Evolutionary conservation across 92 coral and sea anemone species (phyloP).

Genomic region (Porites cylindrica): DNA sequence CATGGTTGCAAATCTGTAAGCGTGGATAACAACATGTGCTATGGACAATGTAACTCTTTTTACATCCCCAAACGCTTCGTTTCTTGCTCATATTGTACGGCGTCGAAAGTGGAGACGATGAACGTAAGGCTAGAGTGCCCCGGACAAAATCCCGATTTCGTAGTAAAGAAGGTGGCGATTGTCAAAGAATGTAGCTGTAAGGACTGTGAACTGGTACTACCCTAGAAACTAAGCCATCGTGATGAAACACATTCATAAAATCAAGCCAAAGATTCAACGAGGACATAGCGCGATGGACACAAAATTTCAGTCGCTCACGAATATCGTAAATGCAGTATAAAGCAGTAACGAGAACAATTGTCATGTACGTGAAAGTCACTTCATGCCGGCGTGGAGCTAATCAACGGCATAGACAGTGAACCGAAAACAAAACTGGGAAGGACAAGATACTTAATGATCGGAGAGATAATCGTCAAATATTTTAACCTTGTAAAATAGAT

Average conservation of each 20-base stretch:
- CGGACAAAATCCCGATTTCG: constrained; percentile 46
- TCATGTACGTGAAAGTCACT: not conserved
- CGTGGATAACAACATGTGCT: constrained; percentile 72
- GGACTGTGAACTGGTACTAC: constrained; percentile 39
- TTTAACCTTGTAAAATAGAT: constrained; percentile 12
- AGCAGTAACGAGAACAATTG: not conserved
- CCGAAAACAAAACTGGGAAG: not conserved
- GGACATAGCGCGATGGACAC: not conserved
- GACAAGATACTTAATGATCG: too few relatives aligned
- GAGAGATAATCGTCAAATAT: not conserved
- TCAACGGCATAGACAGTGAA: too few relatives aligned
- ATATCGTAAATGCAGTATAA: not conserved
- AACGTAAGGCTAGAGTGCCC: constrained; percentile 71
- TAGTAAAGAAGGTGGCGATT: constrained; percentile 69
- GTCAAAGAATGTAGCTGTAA: constrained; percentile 71
- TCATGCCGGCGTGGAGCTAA: not conserved
- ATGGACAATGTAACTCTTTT: constrained; percentile 84
- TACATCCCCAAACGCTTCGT: constrained; percentile 69
- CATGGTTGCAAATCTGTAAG: constrained; percentile 60
- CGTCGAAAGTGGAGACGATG: constrained; percentile 22
- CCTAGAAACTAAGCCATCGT: not conserved
- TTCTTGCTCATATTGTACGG: constrained; percentile 75
- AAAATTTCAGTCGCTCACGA: not conserved
- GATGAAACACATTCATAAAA: not conserved
- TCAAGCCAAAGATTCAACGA: not conserved